phyloP scores from a whole-genome alignment of 1,140 invertebrate species.

The Antheraea mylitta region DNA sequence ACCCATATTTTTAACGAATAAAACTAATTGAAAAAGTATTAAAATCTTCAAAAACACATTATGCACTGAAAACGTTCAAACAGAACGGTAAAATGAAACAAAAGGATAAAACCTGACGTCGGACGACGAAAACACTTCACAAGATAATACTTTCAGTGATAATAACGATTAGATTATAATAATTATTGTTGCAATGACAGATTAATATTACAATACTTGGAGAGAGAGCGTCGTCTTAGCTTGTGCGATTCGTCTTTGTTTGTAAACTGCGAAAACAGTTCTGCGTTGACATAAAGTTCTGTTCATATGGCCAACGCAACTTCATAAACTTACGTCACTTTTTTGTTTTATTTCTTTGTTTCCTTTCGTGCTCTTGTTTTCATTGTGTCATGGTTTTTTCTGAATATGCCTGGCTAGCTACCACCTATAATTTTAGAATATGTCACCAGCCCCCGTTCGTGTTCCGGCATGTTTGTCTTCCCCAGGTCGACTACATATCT shows the following conservation, averaged over 20 bases:
- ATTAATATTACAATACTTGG: neutral
- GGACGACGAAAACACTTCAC: neutral
- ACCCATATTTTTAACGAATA: slow-evolving; percentile 7
- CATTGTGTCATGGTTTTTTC: no score
- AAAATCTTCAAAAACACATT: neutral
- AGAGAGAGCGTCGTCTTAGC: neutral
- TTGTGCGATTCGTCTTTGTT: neutral
- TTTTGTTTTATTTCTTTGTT: neutral
- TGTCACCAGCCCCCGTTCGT: no score
- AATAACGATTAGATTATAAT: neutral
- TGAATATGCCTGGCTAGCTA: no score
- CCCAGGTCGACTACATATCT: no score
- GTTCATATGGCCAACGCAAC: neutral
- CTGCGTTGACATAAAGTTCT: neutral
- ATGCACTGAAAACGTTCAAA: neutral
- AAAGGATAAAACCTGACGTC: neutral
- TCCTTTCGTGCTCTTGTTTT: no score
- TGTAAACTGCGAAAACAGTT: neutral
- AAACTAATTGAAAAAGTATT: neutral
- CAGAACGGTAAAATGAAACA: neutral
- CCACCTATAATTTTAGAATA: no score
- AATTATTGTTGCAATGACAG: neutral
- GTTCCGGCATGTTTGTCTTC: no score
- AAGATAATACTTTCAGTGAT: neutral
- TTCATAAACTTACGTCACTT: neutral